Evolutionary conservation across 2,113 vertebrate species (phyloP), one percentile per base, ranked within the genome.

Genomic region (Narcine bancroftii): DNA sequence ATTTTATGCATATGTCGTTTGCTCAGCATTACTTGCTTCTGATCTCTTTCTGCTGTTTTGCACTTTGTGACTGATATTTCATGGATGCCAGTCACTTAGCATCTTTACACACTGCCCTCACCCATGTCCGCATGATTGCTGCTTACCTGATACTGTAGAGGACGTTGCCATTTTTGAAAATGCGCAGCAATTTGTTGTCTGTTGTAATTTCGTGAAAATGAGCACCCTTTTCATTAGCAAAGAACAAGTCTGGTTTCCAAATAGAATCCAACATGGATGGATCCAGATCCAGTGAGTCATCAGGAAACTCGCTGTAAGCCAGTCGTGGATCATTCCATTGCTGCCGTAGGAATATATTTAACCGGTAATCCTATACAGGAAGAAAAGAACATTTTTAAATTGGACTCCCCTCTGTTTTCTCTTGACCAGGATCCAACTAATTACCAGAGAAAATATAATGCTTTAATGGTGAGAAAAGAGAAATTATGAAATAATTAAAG

Each of bases 201-300:
- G 99, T 99, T 92, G 99, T 99, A 89, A 99, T 98, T 96, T 99
- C 99, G 0, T 99, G 99, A 94, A 99, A 99, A 94, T 99, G 99
- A 69, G 99, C 99, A 24, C 98, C 99, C 92, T 99, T 99, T 95
- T 99, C 99, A 0, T 99, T 99, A 93, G 99, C 99, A 0, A 99
- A 99, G 96, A 99, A 99, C 96, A 99, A 93, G 93, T 99, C 99
- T 0, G 99, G 99, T 92, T 99, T 99, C 99, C 99, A 99, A 96
- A 99, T 99, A 94, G 98, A 99, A 94, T 99, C 99, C 95, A 99
- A 94, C 99, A 99, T 99, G 85, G 99, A 99, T 0, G 99, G 99
- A 94, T 99, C 99, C 65, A 99, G 96, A 94, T 99, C 99, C 94
- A 99, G 95, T 0, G 98, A 97, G 94, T 99, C 98, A 0, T 99